Base-by-base conservation (phyloP, 2,888 invertebrate genomes). In the Euphydryas editha region DNA sequence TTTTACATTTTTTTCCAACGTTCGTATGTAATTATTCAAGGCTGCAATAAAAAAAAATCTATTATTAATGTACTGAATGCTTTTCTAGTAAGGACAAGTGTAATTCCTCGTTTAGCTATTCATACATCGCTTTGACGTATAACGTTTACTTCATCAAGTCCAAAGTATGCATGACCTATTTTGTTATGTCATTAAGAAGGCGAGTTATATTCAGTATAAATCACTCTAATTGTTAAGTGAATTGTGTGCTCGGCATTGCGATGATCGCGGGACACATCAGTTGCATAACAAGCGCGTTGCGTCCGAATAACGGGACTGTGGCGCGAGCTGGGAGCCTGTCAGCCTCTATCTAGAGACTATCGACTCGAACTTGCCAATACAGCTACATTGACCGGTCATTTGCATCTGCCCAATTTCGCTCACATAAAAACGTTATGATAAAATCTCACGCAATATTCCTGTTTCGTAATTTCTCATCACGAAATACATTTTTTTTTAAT, bases 271-370 rank as follows among this genome's bases (percentile, higher is more conserved):
- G 81, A 84, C 81, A 81, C 85, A 83, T 87, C 84, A 78, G 82
- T 90, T 89, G 89, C 90, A 90, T 90, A 90, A 90, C 85, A 83
- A 90, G 85, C 86, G 81, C 81, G 80, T 78, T 73, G 65, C 81
- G 83, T 90, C 87, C 90, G 88, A 80, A 78, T 91, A 90, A 90
- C 90, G 90, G 90, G 82, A 88, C 81, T 72, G 73, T 74, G 78
- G 78, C 73, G 78, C 77, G 81, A 78, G 79, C 76, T 75, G 75
- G 80, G 78, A 77, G 75, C 74, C 74, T 71, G 64, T 63, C 56
- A 63, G 66, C 62, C 69, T 68, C 67, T 58, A 69, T 68, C 65
- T 64, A 67, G 61, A 54, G 73, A 74, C 77, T 78, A 81, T 76
- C 76, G 76, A 75, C 73, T 76, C 74, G 73, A 72, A 72, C 69